Conservation (phyloP, 2,888 invertebrate genomes). For the Oscheius sp. region DNA sequence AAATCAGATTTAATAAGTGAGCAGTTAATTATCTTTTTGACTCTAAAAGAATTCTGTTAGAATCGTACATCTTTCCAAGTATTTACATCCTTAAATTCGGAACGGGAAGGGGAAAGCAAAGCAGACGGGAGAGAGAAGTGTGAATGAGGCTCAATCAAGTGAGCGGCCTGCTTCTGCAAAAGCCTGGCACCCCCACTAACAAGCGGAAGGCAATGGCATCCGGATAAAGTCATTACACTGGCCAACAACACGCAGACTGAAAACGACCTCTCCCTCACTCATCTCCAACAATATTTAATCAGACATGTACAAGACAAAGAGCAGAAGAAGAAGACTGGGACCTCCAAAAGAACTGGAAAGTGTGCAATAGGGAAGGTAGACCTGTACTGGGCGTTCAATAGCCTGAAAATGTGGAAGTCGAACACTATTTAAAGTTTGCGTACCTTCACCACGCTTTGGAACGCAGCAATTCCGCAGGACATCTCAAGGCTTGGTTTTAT, state of each 20-base stretch:
- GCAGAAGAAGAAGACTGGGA: neutral
- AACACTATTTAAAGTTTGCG: neutral
- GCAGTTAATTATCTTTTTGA: too few species aligned
- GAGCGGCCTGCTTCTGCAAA: conserved; percentile 6
- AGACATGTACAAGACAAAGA: conserved; percentile 8
- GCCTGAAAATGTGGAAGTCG: conserved; percentile 40
- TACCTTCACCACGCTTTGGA: conserved; percentile 44
- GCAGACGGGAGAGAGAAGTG: conserved; percentile 22
- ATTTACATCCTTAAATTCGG: neutral
- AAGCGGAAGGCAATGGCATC: conserved; percentile 38
- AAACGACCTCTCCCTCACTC: neutral
- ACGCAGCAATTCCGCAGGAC: conserved; percentile 54
- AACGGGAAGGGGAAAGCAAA: conserved; percentile 7
- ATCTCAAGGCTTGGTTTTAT: conserved; percentile 56
- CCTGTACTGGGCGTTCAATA: conserved; percentile 58
- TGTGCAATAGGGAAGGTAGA: conserved; percentile 57
- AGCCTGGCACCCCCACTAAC: conserved; percentile 21
- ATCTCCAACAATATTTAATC: neutral
- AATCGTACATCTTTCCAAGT: neutral
- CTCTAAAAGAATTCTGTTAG: too few species aligned
- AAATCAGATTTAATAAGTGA: too few species aligned
- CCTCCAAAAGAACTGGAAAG: conserved; percentile 18
- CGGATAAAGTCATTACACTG: conserved; percentile 38
- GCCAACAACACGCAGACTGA: conserved; percentile 28
- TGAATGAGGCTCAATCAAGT: conserved; percentile 32